These are phyloP conservation scores for Sabellastarte sp. DNA, from an alignment of 2,888 invertebrate genomes.

Conservation along the genomic window DNA sequence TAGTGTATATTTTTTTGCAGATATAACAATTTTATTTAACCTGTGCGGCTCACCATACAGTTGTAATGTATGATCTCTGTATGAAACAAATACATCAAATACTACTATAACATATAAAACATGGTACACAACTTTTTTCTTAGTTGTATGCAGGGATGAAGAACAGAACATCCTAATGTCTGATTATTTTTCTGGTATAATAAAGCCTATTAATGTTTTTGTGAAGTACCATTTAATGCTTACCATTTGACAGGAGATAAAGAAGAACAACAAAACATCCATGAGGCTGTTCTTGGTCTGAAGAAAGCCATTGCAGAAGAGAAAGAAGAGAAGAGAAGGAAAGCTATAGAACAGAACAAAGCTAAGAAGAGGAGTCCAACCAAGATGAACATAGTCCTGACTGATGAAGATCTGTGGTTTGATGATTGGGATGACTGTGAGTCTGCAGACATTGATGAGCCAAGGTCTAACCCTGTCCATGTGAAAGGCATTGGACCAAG, in stretches of 20 bases:
- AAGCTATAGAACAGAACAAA: not conserved
- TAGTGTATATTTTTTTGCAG: no score
- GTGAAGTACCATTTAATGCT: no score
- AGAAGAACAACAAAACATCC: not conserved
- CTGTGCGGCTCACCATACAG: no score
- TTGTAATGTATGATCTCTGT: no score
- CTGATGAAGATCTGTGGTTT: not conserved
- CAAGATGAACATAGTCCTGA: not conserved
- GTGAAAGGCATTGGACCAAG: not conserved
- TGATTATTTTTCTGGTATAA: no score
- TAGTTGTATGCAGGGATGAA: no score
- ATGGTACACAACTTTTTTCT: no score
- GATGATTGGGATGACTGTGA: not conserved
- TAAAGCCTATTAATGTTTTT: no score
- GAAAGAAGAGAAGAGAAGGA: not conserved
- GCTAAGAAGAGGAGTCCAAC: not conserved
- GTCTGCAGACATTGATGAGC: not conserved
- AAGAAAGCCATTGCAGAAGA: not conserved
- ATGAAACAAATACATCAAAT: no score
- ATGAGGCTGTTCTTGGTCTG: not conserved
- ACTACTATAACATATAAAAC: no score
- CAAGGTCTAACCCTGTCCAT: not conserved
- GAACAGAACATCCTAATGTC: no score
- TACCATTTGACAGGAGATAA: not conserved
- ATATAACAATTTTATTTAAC: no score